Evolutionary conservation across 2,797 vertebrate species (phyloP), one percentile per base, ranked within the genome.

Genomic region (Pangasius mekongensis): DNA sequence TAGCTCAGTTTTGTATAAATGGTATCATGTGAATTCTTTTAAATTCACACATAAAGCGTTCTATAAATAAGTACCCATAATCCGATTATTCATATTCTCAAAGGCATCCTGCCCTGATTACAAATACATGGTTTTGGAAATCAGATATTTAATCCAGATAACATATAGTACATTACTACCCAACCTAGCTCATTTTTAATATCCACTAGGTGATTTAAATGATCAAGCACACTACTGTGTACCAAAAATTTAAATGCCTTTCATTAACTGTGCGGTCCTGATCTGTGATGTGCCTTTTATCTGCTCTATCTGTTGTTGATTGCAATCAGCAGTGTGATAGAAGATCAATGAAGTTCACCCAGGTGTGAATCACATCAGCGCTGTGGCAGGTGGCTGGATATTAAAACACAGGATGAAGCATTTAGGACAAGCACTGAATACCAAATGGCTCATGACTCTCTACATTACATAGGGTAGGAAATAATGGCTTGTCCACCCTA

Each of bases 291-390:
- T 85, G 20, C 30, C 56, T 18, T 82, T 74, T 58, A 84, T 77
- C 56, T 13, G 49, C 47, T 81, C 71, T 30, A 20, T 27, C 30
- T 86, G 62, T 52, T 67, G 86, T 64, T 89, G 81, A 89, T 88
- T 83, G 86, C 30, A 85, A 84, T 77, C 78, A 43, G 39, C 20
- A 3, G 52, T 18, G 77, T 77, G 80, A 89, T 86, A 84, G 88
- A 89, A 89, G 88, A 88, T 88, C 54, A 87, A 74, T 84, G 81
- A 39, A 13, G 85, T 89, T 80, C 80, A 81, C 73, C 52, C 64
- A 84, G 73, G 89, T 87, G 76, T 49, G 78, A 84, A 89, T 76
- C 60, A 86, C 88, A 84, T 69, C 80, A 83, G 69, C 0, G 27
- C 8, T n/a, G 80, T 83, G 52, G 83, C 33, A 64, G 58, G 22